A percentile compares a stretch with the other conserved stretches of the same genome.
Evolutionary conservation across 1,140 invertebrate species (phyloP).

Genomic region (Apolygus lucorum): DNA sequence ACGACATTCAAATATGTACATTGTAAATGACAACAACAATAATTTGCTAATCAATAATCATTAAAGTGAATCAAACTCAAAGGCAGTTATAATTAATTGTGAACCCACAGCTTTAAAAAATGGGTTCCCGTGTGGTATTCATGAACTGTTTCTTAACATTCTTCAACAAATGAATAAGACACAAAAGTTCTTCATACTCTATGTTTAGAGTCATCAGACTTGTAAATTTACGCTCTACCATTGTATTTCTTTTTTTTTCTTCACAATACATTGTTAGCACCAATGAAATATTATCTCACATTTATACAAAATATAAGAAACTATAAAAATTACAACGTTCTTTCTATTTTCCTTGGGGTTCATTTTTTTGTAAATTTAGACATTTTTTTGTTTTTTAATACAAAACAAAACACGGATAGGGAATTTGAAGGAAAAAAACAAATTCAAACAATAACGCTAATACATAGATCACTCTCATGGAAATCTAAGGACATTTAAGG

Average conservation of each 20-base stretch:
- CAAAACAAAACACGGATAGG: too few relatives aligned
- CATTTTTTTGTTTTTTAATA: too few relatives aligned
- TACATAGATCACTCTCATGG: too few relatives aligned
- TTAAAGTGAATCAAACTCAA: background rate
- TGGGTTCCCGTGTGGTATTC: background rate
- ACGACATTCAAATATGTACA: slow-evolving; percentile 16
- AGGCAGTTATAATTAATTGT: background rate
- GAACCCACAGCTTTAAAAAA: background rate
- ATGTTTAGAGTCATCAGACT: slow-evolving; percentile 11
- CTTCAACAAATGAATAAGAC: slow-evolving; percentile 7
- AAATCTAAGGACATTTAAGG: too few relatives aligned
- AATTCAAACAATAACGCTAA: too few relatives aligned
- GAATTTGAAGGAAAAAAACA: too few relatives aligned
- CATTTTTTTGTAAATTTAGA: too few relatives aligned
- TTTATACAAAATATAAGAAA: background rate
- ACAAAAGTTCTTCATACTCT: background rate
- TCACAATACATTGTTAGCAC: slow-evolving; percentile 4
- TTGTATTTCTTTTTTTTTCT: background rate
- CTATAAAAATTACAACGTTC: too few relatives aligned
- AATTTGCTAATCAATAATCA: slow-evolving; percentile 4
- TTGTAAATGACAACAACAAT: slow-evolving; percentile 4
- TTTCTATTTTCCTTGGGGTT: too few relatives aligned
- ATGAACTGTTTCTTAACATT: background rate
- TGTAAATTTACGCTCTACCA: slow-evolving; percentile 3
- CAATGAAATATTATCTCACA: slow-evolving; percentile 1